A percentile compares a stretch with the other conserved stretches of the same genome.
These are phyloP conservation scores for Theodoxus fluviatilis DNA, from an alignment of 2,888 invertebrate genomes.

Conservation along the genomic window DNA sequence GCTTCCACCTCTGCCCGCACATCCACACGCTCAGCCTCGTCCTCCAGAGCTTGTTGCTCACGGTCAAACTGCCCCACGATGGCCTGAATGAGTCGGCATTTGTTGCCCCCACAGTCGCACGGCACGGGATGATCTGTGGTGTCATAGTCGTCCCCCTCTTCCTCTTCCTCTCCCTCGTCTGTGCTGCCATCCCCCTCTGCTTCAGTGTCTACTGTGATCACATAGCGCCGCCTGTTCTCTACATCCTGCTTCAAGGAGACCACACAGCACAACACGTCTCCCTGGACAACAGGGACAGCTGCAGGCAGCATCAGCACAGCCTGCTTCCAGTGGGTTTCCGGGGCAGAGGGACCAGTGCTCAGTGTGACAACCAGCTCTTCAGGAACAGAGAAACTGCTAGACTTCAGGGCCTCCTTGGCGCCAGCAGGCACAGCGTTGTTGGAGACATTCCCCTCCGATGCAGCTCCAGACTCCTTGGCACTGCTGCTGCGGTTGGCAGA, in stretches of 20 bases:
- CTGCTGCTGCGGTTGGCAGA: no score
- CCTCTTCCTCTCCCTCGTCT: slow-evolving; percentile 36
- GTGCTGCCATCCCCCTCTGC: slow-evolving; percentile 37
- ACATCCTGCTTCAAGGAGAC: slow-evolving; percentile 46
- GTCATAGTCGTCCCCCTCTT: slow-evolving; percentile 37
- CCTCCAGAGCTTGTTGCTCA: slow-evolving; percentile 48
- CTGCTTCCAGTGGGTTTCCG: slow-evolving; percentile 93
- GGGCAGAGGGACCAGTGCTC: slow-evolving; percentile 79
- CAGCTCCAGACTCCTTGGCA: no score
- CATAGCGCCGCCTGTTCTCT: slow-evolving; percentile 49
- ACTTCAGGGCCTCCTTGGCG: no score
- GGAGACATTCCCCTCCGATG: neutral
- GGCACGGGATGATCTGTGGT: slow-evolving; percentile 50
- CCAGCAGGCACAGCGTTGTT: no score
- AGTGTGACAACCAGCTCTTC: slow-evolving; percentile 70
- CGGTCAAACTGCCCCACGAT: slow-evolving; percentile 52
- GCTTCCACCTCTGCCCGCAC: slow-evolving; percentile 43
- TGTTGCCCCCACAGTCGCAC: slow-evolving; percentile 48
- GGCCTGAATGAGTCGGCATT: slow-evolving; percentile 50
- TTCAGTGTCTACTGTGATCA: slow-evolving; percentile 50
- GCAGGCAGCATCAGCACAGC: slow-evolving; percentile 85
- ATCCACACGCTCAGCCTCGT: slow-evolving; percentile 47
- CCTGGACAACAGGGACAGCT: slow-evolving; percentile 76
- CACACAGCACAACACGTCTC: slow-evolving; percentile 61
- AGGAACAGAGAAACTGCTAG: no score